phyloP scores from a whole-genome alignment of 2,113 vertebrate species.

The Phyllostomus discolor region DNA sequence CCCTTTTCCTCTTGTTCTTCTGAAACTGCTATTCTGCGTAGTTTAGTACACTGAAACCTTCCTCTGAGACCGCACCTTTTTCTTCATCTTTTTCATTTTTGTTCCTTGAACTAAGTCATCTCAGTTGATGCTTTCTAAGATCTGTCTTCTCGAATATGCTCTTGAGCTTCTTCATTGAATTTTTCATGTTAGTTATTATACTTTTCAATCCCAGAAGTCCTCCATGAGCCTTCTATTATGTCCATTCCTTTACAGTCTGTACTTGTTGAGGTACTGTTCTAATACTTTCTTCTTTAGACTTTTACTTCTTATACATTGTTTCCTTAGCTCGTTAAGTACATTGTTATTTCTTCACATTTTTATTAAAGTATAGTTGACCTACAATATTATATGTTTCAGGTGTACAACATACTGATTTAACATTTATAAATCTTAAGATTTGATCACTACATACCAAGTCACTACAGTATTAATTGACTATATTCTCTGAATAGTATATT shows the following conservation, averaged over 20 bases:
- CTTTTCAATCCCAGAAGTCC: background rate
- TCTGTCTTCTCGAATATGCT: background rate
- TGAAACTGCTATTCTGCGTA: background rate
- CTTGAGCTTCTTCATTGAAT: background rate
- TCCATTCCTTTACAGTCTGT: background rate
- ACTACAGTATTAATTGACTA: background rate
- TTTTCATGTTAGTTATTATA: background rate
- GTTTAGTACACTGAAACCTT: background rate
- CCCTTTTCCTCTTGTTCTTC: background rate
- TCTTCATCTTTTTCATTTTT: background rate
- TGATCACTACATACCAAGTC: background rate
- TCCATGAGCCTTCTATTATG: background rate
- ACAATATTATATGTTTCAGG: background rate
- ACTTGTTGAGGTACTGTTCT: background rate
- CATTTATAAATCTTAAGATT: background rate
- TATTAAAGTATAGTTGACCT: background rate
- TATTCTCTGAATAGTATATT: background rate
- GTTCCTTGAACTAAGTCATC: background rate
- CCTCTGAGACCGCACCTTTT: background rate
- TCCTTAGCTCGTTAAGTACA: background rate
- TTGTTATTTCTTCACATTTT: background rate
- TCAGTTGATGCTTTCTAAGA: background rate
- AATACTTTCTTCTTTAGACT: background rate
- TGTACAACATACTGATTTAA: background rate
- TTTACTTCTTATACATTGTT: background rate